A percentile compares a stretch with the other conserved stretches of the same genome.
These are phyloP conservation scores for Dissostichus mawsoni DNA, from an alignment of 2,113 vertebrate genomes.

Conservation along the genomic window DNA sequence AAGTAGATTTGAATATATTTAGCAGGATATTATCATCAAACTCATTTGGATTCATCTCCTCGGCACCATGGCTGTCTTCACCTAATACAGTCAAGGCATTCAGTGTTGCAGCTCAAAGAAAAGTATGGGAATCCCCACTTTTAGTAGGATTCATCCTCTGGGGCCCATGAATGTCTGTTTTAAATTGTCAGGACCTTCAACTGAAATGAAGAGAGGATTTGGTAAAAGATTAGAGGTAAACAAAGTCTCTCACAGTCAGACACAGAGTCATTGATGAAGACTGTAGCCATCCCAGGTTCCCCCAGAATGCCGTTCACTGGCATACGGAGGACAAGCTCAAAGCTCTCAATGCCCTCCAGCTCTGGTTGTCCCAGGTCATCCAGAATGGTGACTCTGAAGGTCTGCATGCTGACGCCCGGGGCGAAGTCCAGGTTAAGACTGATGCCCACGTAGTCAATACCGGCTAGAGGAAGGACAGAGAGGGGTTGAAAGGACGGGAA, in stretches of 20 bases:
- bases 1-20: too few relatives aligned
- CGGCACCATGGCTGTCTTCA: not conserved
- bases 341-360: conserved; percentile 91
- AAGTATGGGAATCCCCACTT: too few relatives aligned
- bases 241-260: conserved; percentile 90
- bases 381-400: conserved; percentile 87
- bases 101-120: not conserved
- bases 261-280: conserved; percentile 92
- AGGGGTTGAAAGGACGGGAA: too few relatives aligned
- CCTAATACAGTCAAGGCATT: not conserved
- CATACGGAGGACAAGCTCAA: conserved; percentile 92
- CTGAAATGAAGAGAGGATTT: not conserved
- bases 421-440: conserved; percentile 94
- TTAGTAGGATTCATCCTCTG: not conserved
- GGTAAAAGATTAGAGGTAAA: not conserved
- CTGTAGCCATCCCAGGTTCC: conserved; percentile 87
- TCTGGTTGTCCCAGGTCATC: conserved; percentile 93
- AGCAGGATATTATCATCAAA: too few relatives aligned
- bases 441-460: conserved; percentile 94
- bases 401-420: conserved; percentile 92
- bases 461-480: conserved; percentile 80
- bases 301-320: conserved; percentile 90
- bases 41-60: too few relatives aligned
- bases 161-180: not conserved
- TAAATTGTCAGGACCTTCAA: too few relatives aligned